Evolutionary conservation across 2,113 vertebrate genomes (phyloP).

Genomic region (human): DNA sequence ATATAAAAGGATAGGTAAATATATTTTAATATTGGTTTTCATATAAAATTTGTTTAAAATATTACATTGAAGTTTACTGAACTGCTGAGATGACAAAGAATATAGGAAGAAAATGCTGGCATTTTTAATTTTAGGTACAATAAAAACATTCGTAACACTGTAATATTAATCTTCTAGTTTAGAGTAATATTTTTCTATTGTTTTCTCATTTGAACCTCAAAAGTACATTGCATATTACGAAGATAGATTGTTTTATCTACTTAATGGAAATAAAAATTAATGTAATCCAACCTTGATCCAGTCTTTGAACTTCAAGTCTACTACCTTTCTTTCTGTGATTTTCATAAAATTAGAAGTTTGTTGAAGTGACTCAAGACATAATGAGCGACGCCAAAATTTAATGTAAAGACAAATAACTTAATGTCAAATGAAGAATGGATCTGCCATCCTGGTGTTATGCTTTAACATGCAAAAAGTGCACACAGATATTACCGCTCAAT

Average conservation of each 20-base stretch:
- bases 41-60: not conserved
- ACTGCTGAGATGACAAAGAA: not conserved
- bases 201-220: constrained; percentile 12
- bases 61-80: not conserved
- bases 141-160: not conserved
- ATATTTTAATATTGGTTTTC: not conserved
- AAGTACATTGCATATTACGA: not conserved
- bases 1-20: not conserved
- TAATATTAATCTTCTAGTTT: not conserved
- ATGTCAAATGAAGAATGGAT: not conserved
- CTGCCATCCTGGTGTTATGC: not conserved
- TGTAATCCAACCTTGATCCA: not conserved
- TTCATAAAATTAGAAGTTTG: constrained; percentile 9
- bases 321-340: not conserved
- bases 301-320: not conserved
- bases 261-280: constrained; percentile 17
- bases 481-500: not conserved
- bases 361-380: not conserved
- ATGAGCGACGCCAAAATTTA: not conserved
- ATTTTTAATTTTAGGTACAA: not conserved
- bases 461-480: not conserved
- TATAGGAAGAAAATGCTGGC: not conserved
- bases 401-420: not conserved
- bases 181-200: not conserved
- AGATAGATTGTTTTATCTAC: not conserved